Conservation (phyloP, 2,113 vertebrate genomes). For the Thamnaconus septentrionalis region DNA sequence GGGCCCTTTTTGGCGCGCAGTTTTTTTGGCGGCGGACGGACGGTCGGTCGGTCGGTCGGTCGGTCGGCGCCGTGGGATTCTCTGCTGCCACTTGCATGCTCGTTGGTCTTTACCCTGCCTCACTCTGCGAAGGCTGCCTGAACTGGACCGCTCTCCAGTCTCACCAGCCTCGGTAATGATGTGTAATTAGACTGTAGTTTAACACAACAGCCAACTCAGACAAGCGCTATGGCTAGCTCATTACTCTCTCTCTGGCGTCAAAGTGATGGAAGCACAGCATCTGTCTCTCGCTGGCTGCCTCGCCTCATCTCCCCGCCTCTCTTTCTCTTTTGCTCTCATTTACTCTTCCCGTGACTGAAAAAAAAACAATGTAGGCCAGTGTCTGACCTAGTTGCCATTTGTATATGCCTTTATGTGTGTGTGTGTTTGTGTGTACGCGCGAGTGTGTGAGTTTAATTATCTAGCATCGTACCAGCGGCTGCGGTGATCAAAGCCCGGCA, state of each 20-base stretch:
- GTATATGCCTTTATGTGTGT: conserved; percentile 24
- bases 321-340: conserved; percentile 43
- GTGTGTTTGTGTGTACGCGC: conserved; percentile 13
- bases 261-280: conserved; percentile 41
- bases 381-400: conserved; percentile 73
- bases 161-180: conserved; percentile 49
- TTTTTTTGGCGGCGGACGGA: no score
- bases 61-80: no score
- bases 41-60: no score
- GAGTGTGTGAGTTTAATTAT: conserved; percentile 63
- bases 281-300: conserved; percentile 44
- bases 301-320: conserved; percentile 25
- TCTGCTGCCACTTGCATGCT: background rate
- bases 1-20: no score
- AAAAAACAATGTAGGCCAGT: conserved; percentile 70
- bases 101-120: background rate
- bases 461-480: conserved; percentile 54
- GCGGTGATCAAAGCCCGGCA: conserved; percentile 57
- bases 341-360: conserved; percentile 60
- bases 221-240: conserved; percentile 35
- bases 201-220: conserved; percentile 36
- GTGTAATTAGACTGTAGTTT: conserved; percentile 57
- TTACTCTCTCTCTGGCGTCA: conserved; percentile 40
- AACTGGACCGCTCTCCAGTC: conserved; percentile 17
- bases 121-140: conserved; percentile 2